Percentiles rank a stretch among this genome's conserved stretches.
Evolutionary conservation across 2,113 vertebrate species (phyloP).

Genomic region (Takifugu bimaculatus): DNA sequence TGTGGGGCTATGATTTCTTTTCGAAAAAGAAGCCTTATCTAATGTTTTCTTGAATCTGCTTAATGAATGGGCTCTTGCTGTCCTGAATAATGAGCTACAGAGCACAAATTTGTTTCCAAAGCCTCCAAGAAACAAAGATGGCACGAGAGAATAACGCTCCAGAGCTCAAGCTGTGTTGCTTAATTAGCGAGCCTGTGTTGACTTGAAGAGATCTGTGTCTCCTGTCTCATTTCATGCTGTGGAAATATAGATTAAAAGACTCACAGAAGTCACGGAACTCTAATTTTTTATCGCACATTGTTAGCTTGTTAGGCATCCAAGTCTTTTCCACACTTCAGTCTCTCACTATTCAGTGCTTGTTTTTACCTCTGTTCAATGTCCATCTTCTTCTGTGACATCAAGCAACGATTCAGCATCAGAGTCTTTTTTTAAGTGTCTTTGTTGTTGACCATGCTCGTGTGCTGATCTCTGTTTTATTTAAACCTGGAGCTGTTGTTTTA

Average conservation of each 20-base stretch:
- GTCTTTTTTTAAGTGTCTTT: slow-evolving; percentile 30
- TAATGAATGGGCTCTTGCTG: slow-evolving; percentile 27
- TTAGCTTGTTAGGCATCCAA: slow-evolving; percentile 40
- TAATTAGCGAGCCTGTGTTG: slow-evolving; percentile 42
- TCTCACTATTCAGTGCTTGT: background rate
- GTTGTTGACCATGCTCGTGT: slow-evolving; percentile 53
- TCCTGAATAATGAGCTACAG: slow-evolving; percentile 43
- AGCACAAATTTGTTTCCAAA: slow-evolving; percentile 37
- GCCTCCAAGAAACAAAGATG: slow-evolving; percentile 40
- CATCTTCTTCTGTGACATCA: slow-evolving; percentile 7
- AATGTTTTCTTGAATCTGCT: slow-evolving; percentile 18
- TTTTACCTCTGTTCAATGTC: background rate
- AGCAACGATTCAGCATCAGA: slow-evolving; percentile 33
- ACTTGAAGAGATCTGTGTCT: slow-evolving; percentile 20
- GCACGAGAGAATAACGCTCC: slow-evolving; percentile 31
- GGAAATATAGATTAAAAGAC: slow-evolving; percentile 19
- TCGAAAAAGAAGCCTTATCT: no score
- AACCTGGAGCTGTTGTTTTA: slow-evolving; percentile 30
- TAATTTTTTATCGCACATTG: slow-evolving; percentile 43
- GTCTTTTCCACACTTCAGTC: slow-evolving; percentile 13
- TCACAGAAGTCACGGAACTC: slow-evolving; percentile 41
- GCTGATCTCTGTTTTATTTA: slow-evolving; percentile 51
- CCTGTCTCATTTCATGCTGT: slow-evolving; percentile 24
- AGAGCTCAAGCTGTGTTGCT: slow-evolving; percentile 9
- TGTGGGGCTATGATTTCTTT: background rate